phyloP scores from a whole-genome alignment of 1,140 invertebrate genomes.

The Triops cancriformis region DNA sequence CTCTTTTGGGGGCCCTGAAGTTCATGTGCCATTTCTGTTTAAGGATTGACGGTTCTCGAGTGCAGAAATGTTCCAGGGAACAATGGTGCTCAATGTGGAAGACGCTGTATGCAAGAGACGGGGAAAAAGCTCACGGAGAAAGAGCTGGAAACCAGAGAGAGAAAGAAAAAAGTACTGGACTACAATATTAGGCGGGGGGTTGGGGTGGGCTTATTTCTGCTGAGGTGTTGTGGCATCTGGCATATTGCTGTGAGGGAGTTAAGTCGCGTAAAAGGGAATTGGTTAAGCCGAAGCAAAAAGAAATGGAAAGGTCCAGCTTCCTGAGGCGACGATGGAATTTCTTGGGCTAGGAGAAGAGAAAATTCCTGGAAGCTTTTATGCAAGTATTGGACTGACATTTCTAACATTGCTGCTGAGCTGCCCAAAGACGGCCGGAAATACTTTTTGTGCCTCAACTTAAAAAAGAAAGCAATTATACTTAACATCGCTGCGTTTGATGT shows the following conservation, averaged over 20 bases:
- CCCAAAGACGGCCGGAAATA: not conserved
- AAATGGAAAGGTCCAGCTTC: not conserved
- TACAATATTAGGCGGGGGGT: not conserved
- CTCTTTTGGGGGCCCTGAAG: not conserved
- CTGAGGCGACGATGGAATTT: not conserved
- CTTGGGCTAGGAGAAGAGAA: not conserved
- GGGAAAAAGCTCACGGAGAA: not conserved
- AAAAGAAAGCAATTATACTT: not conserved
- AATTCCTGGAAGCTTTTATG: slow-evolving; percentile 4
- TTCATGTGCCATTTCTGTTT: not conserved
- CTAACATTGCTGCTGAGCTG: not conserved
- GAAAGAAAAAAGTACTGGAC: not conserved
- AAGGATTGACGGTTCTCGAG: not conserved
- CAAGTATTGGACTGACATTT: slow-evolving; percentile 9
- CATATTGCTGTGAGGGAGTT: not conserved
- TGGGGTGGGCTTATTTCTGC: not conserved
- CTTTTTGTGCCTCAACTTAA: not conserved
- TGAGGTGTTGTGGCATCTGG: not conserved
- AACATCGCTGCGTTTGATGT: not conserved
- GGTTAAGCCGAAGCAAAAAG: not conserved
- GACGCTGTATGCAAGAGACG: not conserved
- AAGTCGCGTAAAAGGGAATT: not conserved
- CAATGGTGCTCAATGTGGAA: not conserved
- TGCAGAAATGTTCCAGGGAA: not conserved
- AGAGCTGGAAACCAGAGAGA: not conserved